These are phyloP conservation scores for Lacanobia wlatinum DNA, from an alignment of 2,888 invertebrate species.

Conservation along the genomic window DNA sequence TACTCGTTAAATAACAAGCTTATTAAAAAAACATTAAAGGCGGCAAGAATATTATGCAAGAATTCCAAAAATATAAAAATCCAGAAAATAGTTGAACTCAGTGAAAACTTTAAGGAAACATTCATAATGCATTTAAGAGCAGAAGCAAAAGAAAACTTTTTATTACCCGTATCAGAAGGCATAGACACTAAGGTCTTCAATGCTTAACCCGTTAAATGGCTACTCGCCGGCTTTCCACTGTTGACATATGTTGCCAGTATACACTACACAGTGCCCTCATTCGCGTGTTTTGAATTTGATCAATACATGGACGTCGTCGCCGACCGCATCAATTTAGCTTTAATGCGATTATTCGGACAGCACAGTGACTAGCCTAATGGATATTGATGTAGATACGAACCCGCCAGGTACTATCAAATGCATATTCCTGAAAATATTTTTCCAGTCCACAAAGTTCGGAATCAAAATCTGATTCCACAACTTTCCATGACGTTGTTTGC, in stretches of 20 bases:
- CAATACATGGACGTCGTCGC: conserved; percentile 68
- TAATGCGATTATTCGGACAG: conserved; percentile 75
- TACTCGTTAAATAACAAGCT: neutral
- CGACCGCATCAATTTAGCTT: conserved; percentile 74
- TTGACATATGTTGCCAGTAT: conserved; percentile 41
- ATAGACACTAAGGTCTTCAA: conserved; percentile 15
- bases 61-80: neutral
- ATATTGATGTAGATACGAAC: conserved; percentile 66
- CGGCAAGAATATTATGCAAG: neutral
- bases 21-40: neutral
- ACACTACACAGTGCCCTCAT: conserved; percentile 51
- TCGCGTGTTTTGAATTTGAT: conserved; percentile 70
- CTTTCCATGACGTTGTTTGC: conserved; percentile 2
- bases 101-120: neutral
- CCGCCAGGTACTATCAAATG: conserved; percentile 38
- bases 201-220: conserved; percentile 25
- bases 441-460: neutral
- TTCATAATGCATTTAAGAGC: neutral
- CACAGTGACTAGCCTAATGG: conserved; percentile 71
- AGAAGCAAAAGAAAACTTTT: neutral
- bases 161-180: conserved; percentile 9
- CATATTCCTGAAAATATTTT: conserved; percentile 48
- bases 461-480: neutral
- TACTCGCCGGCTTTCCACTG: conserved; percentile 24
- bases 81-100: neutral